Base-by-base conservation (phyloP, 2,797 vertebrate genomes). In the Hafferia zeledoni region DNA sequence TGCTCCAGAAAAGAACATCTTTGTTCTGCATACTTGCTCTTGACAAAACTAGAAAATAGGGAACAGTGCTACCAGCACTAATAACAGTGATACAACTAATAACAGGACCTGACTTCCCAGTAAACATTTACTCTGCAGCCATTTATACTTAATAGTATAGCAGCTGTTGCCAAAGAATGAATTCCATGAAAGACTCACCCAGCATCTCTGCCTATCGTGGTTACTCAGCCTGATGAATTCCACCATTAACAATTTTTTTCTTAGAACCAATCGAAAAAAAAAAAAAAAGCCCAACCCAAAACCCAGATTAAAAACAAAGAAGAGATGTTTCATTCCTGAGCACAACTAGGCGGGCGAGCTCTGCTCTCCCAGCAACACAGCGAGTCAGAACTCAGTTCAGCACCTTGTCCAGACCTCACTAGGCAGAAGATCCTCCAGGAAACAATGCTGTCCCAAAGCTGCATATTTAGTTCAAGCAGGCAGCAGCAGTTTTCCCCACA, bases 1-100 rank as follows among this genome's bases (percentile, higher is more conserved):
- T 1, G 10, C 2, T 1, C 31, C 5, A 22, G 39, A 31, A 70
- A 44, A 52, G 1, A 8, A 9, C 2, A 2, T 9, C 79, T 57
- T 55, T 67, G 55, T 43, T 85, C 79, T 67, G n/a, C 2, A 1
- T 27, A 46, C 82, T 75, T 57, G 61, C 33, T 80, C 89, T n/a
- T 33, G 47, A 93, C 41, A 63, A 68, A 77, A 27, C 41, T 4
- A 44, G 35, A 44, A 50, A 87, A 55, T 0, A 65, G 50, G 75
- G 80, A 84, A 37, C 43, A 41, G 33, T 17, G 61, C 63, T 63
- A 84, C 60, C 46, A 46, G 79, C 55, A 83, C 59, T 69, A 71
- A 53, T 52, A 46, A 53, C 17, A 69, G 79, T 27, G 68, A 82
- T 64, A 61, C 39, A 82, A 52, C 53, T 78, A 85, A 82, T 80